Percentiles rank a stretch among this genome's conserved stretches.
Conservation (phyloP, 2,113 vertebrate species). For the Damaliscus lunatus region DNA sequence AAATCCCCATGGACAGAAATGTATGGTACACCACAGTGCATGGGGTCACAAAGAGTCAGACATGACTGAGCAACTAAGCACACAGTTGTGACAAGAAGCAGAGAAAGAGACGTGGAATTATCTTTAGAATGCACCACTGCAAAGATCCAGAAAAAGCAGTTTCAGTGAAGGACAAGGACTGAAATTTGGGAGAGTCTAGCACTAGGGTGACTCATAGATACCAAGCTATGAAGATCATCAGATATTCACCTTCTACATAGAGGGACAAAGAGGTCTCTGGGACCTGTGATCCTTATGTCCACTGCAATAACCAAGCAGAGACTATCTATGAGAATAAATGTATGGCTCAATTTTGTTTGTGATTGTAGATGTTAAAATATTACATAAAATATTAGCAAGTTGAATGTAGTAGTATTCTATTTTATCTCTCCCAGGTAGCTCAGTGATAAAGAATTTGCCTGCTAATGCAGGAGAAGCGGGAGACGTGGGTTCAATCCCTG, state of each 20-base stretch:
- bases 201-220: not conserved
- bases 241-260: not conserved
- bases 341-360: not conserved
- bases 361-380: not conserved
- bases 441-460: not conserved
- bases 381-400: not conserved
- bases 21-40: not conserved
- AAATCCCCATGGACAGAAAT: not conserved
- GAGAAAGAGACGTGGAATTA: not conserved
- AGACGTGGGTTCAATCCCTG: not conserved
- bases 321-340: not conserved
- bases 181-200: not conserved
- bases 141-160: not conserved
- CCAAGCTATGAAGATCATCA: not conserved
- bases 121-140: not conserved
- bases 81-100: not conserved
- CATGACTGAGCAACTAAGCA: not conserved
- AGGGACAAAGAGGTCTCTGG: not conserved
- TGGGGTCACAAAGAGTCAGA: not conserved
- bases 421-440: not conserved
- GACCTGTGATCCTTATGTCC: not conserved
- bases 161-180: not conserved
- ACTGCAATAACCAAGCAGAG: not conserved
- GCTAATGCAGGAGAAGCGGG: fast-evolving
- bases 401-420: not conserved